Evolutionary conservation across 2,888 invertebrate species (phyloP), one percentile per base, ranked within the genome.

Genomic region (Neoitamus cyanurus): DNA sequence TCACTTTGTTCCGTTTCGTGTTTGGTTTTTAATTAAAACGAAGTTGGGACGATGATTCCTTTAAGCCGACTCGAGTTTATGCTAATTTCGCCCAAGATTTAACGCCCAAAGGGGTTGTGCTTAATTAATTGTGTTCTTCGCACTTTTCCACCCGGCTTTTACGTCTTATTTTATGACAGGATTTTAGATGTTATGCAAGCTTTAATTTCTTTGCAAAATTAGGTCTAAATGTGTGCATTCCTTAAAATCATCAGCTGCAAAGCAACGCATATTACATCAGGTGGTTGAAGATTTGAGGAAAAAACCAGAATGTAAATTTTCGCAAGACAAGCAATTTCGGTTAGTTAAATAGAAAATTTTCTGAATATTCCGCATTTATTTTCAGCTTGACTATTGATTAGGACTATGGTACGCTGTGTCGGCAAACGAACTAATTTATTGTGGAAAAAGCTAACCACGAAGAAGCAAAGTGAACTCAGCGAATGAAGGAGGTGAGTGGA

Each of bases 11-110:
- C 20, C 58, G 80, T 58, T 80, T 31, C 68, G 80, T 58, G 80
- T 80, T 78, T 80, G 80, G 80, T 58, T 80, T 80, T 80, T 80
- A 80, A 80, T 80, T 80, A 80, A 80, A 80, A 80, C 58, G 36
- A 80, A 58, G 15, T 78, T 80, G 31, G 58, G 80, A 48, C 31
- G 80, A 80, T 80, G 80, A 80, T 80, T 68, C 48, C 46, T 36
- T 58, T 58, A 58, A 80, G 80, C 20, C 25, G 46, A 20, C 46
- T 25, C 46, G 46, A 36, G 25, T 58, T 80, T 31, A 30, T 80
- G 80, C 31, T 80, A 80, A 80, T 80, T 80, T 80, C 15, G 34
- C 20, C 34, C 25, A 20, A 68, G 80, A 80, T 80, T 58, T 68
- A 68, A 15, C 34, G n/a, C 13, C 7, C 2, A 31, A 34, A 58